Conservation (phyloP, 2,113 vertebrate species). For the Notarius quadriscutis region DNA sequence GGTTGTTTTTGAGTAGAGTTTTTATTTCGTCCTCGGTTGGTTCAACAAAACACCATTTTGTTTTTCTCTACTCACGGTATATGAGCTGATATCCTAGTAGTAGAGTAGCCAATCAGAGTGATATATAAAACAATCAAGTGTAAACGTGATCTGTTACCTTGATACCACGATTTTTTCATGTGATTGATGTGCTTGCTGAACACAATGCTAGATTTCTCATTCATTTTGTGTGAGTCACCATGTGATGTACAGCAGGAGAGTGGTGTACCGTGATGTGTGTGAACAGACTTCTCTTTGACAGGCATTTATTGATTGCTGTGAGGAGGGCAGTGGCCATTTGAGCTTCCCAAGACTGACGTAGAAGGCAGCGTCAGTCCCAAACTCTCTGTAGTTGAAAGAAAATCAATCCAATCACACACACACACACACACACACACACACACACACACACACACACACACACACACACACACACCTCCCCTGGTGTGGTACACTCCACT, state of each 20-base stretch:
- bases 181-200: constrained; percentile 27
- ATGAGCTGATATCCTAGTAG: too few species aligned
- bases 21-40: too few species aligned
- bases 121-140: background rate
- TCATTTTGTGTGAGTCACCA: constrained; percentile 12
- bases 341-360: constrained; percentile 53
- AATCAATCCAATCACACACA: constrained; percentile 76
- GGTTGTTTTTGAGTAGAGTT: too few species aligned
- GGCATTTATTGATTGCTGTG: constrained; percentile 84
- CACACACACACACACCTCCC: background rate
- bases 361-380: constrained; percentile 76
- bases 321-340: constrained; percentile 52
- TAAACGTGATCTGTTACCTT: background rate
- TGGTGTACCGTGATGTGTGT: constrained; percentile 15
- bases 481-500: background rate
- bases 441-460: background rate
- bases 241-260: constrained; percentile 10
- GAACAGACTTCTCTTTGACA: constrained; percentile 78
- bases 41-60: too few species aligned
- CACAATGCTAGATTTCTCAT: background rate
- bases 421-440: background rate
- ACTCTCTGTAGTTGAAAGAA: constrained; percentile 84
- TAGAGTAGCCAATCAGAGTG: too few species aligned
- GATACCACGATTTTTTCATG: background rate
- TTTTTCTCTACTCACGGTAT: too few species aligned